Evolutionary conservation across 1,140 invertebrate species (phyloP).

Genomic region (Drosophila busckii): DNA sequence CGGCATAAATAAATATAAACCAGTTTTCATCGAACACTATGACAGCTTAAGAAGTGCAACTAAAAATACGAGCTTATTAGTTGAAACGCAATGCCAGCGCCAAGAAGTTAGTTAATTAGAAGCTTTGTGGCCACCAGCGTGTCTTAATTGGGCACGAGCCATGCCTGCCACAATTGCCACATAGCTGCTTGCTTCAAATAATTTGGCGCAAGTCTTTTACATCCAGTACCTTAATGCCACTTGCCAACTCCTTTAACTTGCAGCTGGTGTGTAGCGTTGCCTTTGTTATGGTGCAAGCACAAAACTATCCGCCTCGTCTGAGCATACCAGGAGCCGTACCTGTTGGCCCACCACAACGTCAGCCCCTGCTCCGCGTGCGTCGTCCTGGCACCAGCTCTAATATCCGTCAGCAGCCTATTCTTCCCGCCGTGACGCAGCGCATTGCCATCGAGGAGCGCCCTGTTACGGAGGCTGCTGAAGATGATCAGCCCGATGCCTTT

Average conservation of each 20-base stretch:
- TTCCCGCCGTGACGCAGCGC: constrained; percentile 79
- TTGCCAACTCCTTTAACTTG: constrained; percentile 5
- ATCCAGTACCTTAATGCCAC: constrained; percentile 8
- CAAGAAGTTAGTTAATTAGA: constrained; percentile 22
- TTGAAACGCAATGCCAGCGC: constrained; percentile 5
- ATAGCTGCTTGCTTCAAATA: not conserved
- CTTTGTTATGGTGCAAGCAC: constrained; percentile 71
- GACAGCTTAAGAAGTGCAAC: constrained; percentile 30
- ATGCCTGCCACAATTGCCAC: constrained; percentile 26
- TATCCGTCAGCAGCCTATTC: constrained; percentile 78
- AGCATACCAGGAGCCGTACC: constrained; percentile 83
- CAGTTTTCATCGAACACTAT: constrained; percentile 55
- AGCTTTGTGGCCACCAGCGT: no score
- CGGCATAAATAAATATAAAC: constrained; percentile 58
- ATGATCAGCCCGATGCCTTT: constrained; percentile 74
- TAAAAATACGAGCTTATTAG: constrained; percentile 12
- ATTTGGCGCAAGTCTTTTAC: constrained; percentile 10
- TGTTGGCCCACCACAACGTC: constrained; percentile 77
- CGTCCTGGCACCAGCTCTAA: constrained; percentile 77
- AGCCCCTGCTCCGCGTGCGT: constrained; percentile 78
- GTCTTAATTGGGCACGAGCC: constrained; percentile 11
- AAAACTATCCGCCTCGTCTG: constrained; percentile 80
- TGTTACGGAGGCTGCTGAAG: constrained; percentile 81
- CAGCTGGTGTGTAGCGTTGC: constrained; percentile 54
- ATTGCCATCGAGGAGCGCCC: constrained; percentile 80